Base-by-base conservation (phyloP, 2,888 invertebrate species). In the Parnassius apollo region DNA sequence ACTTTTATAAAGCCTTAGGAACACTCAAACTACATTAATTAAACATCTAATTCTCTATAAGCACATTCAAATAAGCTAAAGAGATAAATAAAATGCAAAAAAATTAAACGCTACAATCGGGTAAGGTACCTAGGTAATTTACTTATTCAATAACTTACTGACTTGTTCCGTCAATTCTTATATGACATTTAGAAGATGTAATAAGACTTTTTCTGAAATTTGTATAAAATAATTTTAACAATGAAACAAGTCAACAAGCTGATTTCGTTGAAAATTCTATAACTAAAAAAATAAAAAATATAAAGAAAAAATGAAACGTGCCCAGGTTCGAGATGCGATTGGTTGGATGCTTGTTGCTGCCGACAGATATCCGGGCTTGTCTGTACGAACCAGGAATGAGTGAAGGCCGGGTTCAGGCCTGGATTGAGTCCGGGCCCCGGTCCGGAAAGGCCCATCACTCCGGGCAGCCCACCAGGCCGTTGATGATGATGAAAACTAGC, bases 321-420 rank as follows among this genome's bases (percentile, higher is more conserved):
- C 97, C 97, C 97, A 94, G 96, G 96, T 94, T 97, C 96, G 93
- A 97, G 95, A 94, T 95, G 95, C 94, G 95, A 94, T 89, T 92
- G 92, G 89, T 92, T 92, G 88, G 93, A 93, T 93, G 93, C 93
- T 93, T 93, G 93, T 93, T 96, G 96, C 94, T 96, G 95, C 87
- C 93, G 95, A 95, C 96, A 96, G 93, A 97, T 95, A 94, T 97
- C 96, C 95, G 96, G 96, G 93, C 96, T 95, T 92, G 94, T 89
- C 92, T 92, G 94, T 93, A 97, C 96, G 95, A 97, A 96, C 97
- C 97, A 97, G 93, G 97, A 97, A 94, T 97, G 97, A 86, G 96
- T 96, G 94, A 97, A 97, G 82, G 96, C 95, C 82, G 97, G 95
- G 89, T 91, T 85, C 77, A 93, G 82, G 77, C 88, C 89, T 56